Base-by-base conservation (phyloP, 2,797 vertebrate species). In the Poecilia velifera region DNA sequence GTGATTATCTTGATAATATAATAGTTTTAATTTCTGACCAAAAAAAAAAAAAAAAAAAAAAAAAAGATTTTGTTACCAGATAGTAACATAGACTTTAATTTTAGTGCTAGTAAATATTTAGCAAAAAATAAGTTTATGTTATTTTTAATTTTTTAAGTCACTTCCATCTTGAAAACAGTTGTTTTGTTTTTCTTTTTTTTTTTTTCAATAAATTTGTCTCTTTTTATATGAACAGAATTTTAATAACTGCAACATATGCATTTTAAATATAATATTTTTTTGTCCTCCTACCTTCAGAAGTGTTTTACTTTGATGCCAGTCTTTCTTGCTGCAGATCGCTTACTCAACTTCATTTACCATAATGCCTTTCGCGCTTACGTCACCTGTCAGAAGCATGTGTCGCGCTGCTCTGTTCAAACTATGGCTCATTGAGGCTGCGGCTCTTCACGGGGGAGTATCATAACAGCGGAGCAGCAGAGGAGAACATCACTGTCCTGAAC, bases 371-470 rank as follows among this genome's bases (percentile, higher is more conserved):
- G 84, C 77, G 72, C 1, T 36, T 68, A 88, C 91, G 91, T 94
- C 51, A 78, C 73, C 81, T 55, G 78, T 82, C 71, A 72, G 86
- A 84, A 86, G 88, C 90, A 84, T 90, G 91, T 90, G 91, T 89
- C 85, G 70, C 72, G 77, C 77, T 74, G 87, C 85, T 73, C 9
- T 6, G 55, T 66, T 87, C 68, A 18, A 80, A 90, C 82, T 87
- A 95, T 95, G 94, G 94, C 92, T 93, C 93, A 95, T 89, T 94
- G 80, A 76, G 76, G 82, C 75, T 90, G 76, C 20, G 89, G 81
- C 90, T 85, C 81, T 79, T 31, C 47, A 51, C 59, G 2, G 78
- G 76, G 66, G 74, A 71, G 80, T 55, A 76, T 77, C 86, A 74
- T 20, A 12, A 25, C 46, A 14, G 71, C 72, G 68, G 64, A 70